phyloP scores from a whole-genome alignment of 2,888 invertebrate species.

The Parthenolecanium corni region DNA sequence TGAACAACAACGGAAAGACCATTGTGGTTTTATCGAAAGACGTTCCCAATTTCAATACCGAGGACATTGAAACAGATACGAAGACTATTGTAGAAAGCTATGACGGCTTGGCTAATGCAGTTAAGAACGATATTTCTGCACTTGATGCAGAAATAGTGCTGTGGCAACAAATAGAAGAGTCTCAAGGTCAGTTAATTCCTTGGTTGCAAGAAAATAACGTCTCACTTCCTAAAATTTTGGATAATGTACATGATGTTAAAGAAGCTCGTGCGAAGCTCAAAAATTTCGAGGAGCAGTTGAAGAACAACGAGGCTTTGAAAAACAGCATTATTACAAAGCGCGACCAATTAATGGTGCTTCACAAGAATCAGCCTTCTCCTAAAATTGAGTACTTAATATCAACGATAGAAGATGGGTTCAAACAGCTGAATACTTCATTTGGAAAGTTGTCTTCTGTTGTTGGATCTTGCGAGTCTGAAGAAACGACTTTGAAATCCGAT shows the following conservation, averaged over 20 bases:
- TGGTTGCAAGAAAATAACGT: constrained; percentile 78
- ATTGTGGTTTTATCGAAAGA: constrained; percentile 57
- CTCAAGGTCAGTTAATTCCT: constrained; percentile 65
- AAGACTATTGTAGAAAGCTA: constrained; percentile 49
- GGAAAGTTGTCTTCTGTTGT: constrained; percentile 61
- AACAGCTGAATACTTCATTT: constrained; percentile 58
- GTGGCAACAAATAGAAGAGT: constrained; percentile 83
- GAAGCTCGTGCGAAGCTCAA: constrained; percentile 63
- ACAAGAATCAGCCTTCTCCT: constrained; percentile 57
- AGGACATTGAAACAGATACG: constrained; percentile 39
- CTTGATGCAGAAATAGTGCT: constrained; percentile 81
- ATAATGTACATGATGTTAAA: constrained; percentile 61
- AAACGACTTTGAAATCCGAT: constrained; percentile 56
- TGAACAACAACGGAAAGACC: constrained; percentile 62
- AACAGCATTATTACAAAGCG: constrained; percentile 68
- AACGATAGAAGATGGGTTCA: constrained; percentile 63
- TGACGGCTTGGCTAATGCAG: constrained; percentile 38
- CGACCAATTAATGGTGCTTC: constrained; percentile 62
- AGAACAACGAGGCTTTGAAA: constrained; percentile 61
- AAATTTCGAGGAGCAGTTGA: constrained; percentile 76
- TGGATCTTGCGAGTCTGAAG: constrained; percentile 59
- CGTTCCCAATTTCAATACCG: constrained; percentile 52
- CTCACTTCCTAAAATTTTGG: constrained; percentile 59
- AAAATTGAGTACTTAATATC: constrained; percentile 54
- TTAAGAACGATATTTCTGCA: constrained; percentile 40